phyloP scores from a whole-genome alignment of 64 coral and sea anemone species.

The Anthopleura sola region DNA sequence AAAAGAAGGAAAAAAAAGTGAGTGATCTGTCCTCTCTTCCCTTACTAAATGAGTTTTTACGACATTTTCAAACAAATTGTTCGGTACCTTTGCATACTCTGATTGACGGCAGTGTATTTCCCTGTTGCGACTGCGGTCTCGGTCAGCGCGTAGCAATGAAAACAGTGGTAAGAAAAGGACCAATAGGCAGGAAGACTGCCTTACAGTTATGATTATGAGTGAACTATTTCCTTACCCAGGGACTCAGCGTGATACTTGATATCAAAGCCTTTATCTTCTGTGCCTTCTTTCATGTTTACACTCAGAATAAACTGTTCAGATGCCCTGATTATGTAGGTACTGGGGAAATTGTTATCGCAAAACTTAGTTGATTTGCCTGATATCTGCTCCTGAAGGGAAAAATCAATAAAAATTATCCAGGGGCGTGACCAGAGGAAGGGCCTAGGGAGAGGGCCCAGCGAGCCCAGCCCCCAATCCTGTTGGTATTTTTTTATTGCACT shows the following conservation, averaged over 20 bases:
- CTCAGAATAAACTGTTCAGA: constrained; percentile 52
- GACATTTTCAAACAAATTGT: not conserved
- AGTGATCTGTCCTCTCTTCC: too few species aligned
- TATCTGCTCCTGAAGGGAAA: constrained; percentile 25
- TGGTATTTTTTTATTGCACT: too few species aligned
- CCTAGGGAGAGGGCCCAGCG: too few species aligned
- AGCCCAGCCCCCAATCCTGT: too few species aligned
- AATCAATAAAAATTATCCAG: not conserved
- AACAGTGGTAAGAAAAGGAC: too few species aligned
- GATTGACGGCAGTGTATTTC: not conserved
- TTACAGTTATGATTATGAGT: too few species aligned
- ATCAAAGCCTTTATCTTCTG: constrained; percentile 52
- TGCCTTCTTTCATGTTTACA: constrained; percentile 47
- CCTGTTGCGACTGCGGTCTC: too few species aligned
- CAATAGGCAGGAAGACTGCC: too few species aligned
- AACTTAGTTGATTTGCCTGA: constrained; percentile 11
- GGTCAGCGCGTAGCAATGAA: too few species aligned
- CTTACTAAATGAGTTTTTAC: too few species aligned
- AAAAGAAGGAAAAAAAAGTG: too few species aligned
- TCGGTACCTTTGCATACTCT: not conserved
- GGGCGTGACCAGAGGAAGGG: too few species aligned
- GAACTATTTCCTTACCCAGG: constrained; percentile 38
- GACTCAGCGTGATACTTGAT: constrained; percentile 49
- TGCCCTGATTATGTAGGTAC: constrained; percentile 27
- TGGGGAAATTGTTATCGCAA: constrained; percentile 39